Conservation (phyloP, 2,113 vertebrate genomes). For the Potamarius usumacintae region DNA sequence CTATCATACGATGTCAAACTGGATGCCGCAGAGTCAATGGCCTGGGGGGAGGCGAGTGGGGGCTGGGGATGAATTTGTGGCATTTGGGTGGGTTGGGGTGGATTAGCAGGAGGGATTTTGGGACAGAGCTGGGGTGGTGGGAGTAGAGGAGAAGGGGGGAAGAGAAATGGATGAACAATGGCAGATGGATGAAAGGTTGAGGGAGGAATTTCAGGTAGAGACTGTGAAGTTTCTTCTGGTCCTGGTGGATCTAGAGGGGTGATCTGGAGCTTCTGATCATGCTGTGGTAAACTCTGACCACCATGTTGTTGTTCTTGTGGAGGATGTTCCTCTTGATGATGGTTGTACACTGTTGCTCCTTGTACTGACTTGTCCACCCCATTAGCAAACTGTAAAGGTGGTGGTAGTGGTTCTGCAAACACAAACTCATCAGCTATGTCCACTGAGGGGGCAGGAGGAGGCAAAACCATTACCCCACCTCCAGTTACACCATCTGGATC, state of each 20-base stretch:
- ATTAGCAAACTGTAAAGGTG: conserved; percentile 89
- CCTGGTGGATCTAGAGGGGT: conserved; percentile 16
- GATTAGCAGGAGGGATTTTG: conserved; percentile 54
- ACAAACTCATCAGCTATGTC: conserved; percentile 90
- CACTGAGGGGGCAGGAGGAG: conserved; percentile 86
- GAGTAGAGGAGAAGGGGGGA: conserved; percentile 39
- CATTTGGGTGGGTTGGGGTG: conserved; percentile 25
- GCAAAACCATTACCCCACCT: conserved; percentile 81
- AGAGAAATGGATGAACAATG: conserved; percentile 57
- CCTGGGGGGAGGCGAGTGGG: conserved; percentile 68
- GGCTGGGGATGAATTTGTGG: conserved; percentile 36
- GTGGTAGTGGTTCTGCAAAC: conserved; percentile 86
- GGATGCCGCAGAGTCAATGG: conserved; percentile 84
- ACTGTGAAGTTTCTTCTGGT: conserved; percentile 27
- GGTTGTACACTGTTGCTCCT: conserved; percentile 58
- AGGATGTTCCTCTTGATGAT: conserved; percentile 57
- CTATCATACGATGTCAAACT: conserved; percentile 92
- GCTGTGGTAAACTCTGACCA: conserved; percentile 12
- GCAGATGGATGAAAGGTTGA: conserved; percentile 50
- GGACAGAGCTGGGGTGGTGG: conserved; percentile 48
- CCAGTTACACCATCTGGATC: conserved; percentile 54
- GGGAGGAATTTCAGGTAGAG: conserved; percentile 23
- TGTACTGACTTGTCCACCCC: conserved; percentile 77
- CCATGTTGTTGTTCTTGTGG: conserved; percentile 29
- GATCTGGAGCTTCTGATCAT: conserved; percentile 21